Percentiles rank a stretch among this genome's conserved stretches.
Evolutionary conservation across 1,140 invertebrate genomes (phyloP).

Genomic region (Cyclina sinensis): DNA sequence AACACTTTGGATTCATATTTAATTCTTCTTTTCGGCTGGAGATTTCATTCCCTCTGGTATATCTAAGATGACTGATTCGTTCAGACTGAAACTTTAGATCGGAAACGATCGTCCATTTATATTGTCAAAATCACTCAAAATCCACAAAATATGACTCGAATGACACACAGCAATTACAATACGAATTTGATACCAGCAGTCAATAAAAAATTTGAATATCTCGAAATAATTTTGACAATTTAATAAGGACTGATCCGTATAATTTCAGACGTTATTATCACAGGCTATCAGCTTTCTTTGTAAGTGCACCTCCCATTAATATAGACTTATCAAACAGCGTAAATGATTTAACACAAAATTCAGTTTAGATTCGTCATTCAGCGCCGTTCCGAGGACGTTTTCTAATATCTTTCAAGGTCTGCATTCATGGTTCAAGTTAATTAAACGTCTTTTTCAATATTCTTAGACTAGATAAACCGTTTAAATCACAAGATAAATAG

Average conservation of each 20-base stretch:
- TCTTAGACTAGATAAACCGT: conserved; percentile 45
- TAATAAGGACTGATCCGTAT: conserved; percentile 52
- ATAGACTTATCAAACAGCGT: not conserved
- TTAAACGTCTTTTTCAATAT: conserved; percentile 56
- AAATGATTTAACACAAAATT: conserved; percentile 5
- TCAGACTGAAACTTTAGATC: not conserved
- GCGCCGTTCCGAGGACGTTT: conserved; percentile 15
- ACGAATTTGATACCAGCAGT: conserved; percentile 9
- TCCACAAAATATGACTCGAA: not conserved
- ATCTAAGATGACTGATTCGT: not conserved
- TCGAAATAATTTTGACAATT: conserved; percentile 62
- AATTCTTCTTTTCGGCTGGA: no score
- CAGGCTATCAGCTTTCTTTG: conserved; percentile 33
- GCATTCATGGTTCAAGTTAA: conserved; percentile 45
- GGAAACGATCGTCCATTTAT: not conserved
- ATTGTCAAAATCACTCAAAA: conserved; percentile 18
- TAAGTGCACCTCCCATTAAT: conserved; percentile 24
- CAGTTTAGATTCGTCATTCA: not conserved
- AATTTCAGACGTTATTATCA: conserved; percentile 32
- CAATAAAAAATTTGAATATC: conserved; percentile 1
- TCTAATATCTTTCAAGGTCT: conserved; percentile 26
- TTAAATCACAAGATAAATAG: conserved; percentile 58
- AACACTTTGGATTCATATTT: no score
- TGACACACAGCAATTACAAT: conserved; percentile 30
- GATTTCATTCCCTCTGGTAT: no score